Conservation (phyloP, 2,113 vertebrate genomes). For the Sander lucioperca region DNA sequence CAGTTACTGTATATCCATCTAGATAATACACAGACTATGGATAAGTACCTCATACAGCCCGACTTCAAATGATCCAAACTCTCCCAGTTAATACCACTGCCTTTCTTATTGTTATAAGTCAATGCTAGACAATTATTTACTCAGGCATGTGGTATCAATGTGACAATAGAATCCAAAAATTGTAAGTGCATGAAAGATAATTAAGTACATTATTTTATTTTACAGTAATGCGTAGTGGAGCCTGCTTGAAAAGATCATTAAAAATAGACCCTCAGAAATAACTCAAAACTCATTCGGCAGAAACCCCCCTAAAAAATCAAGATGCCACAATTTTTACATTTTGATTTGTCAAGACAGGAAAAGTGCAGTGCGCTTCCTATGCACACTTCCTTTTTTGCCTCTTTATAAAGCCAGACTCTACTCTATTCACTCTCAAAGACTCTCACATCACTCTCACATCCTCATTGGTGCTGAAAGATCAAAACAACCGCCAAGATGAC, state of each 20-base stretch:
- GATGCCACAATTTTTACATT: background rate
- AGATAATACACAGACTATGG: no score
- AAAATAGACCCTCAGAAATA: background rate
- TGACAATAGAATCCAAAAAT: background rate
- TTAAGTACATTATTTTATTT: background rate
- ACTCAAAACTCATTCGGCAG: background rate
- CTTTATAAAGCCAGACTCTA: conserved; percentile 43
- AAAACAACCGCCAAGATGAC: conserved; percentile 24
- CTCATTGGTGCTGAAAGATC: conserved; percentile 9
- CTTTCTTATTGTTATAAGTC: background rate
- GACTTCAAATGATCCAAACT: no score
- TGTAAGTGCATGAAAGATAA: background rate
- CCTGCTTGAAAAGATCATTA: background rate
- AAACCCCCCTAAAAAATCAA: background rate
- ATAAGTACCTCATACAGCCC: no score
- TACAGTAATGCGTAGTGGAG: background rate
- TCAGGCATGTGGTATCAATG: background rate
- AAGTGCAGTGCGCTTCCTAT: background rate
- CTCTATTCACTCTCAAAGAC: conserved; percentile 11
- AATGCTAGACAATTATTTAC: background rate
- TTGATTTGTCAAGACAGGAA: background rate
- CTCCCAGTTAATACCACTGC: no score
- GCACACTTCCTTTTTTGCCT: conserved; percentile 34
- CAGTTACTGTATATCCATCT: no score
- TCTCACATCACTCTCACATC: conserved; percentile 30